A percentile compares a stretch with the other conserved stretches of the same genome.
Evolutionary conservation across 35 echinoderm and acorn worm genomes (phyloP).

Genomic region (Eucidaris tribuloides): DNA sequence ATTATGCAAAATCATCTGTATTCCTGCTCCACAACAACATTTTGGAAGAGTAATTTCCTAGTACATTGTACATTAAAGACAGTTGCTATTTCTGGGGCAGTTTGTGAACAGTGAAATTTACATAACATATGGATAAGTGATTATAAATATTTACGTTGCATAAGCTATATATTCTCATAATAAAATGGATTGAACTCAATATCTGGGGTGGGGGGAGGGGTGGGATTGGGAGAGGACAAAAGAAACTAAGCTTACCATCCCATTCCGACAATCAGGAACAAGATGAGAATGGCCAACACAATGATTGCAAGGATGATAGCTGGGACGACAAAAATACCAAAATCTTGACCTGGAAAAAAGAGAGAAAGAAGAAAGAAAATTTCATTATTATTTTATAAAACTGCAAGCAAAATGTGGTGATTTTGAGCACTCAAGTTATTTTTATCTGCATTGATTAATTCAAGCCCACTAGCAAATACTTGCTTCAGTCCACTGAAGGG

Average conservation of each 20-base stretch:
- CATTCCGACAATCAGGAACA: background rate
- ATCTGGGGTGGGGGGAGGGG: too few relatives aligned
- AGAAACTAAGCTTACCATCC: slow-evolving; percentile 35
- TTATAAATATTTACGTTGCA: too few relatives aligned
- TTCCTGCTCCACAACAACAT: too few relatives aligned
- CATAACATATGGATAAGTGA: too few relatives aligned
- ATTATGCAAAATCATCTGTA: too few relatives aligned
- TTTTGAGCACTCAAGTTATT: background rate
- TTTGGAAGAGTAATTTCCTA: too few relatives aligned
- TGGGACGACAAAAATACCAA: background rate
- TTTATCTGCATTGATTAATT: background rate
- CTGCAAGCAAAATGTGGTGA: background rate
- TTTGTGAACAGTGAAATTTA: too few relatives aligned
- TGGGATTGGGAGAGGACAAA: too few relatives aligned
- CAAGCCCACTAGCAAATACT: background rate
- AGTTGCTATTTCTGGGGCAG: too few relatives aligned
- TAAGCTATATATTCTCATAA: too few relatives aligned
- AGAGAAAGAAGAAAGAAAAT: background rate
- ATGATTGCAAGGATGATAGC: background rate
- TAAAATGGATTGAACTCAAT: too few relatives aligned
- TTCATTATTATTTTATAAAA: background rate
- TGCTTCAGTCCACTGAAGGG: background rate
- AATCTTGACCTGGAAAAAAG: background rate
- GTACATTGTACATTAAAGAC: too few relatives aligned
- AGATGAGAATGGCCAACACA: background rate